Base-by-base conservation (phyloP, 53 echinoderm and acorn worm species). In the Hippasteria phrygiana region DNA sequence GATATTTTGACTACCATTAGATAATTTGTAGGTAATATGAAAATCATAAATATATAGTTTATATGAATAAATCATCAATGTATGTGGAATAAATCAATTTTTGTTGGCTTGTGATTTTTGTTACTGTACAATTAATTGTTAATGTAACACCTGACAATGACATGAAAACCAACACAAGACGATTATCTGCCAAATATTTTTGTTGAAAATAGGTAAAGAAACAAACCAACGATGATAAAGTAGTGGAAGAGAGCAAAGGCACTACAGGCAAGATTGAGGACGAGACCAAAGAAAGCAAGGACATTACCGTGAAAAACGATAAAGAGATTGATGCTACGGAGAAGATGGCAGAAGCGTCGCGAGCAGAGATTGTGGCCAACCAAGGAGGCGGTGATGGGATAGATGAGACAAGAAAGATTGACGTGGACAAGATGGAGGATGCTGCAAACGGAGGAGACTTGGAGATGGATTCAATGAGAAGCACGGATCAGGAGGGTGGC, bases 211-310 rank as follows among this genome's bases (percentile, higher is more conserved):
- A 75, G 75, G 46, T 48, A 50, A 75, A 75, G 75, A 31, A 27
- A 6, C 40, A 14, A 18, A 5, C 75, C 22, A 46, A 27, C 22
- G 75, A 28, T 29, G 28, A 26, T 27, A 46, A 75, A 37, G 6
- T 36, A 20, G 20, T 35, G 36, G 78, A 78, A 31, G 16, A 27
- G 16, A 64, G 31, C 40, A 64, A 81, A 43, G 64, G 18, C 13
- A 5, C 75, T 7, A 64, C 56, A 45, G 85, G 51, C 8, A 69
- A 50, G 5, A 62, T 28, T 78, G 87, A 78, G 78, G 71, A 54
- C 12, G 47, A 78, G 32, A 67, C 38, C 24, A 40, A 78, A 9
- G 79, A 72, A 40, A 87, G 73, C 43, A 91, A 77, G 69, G 91
- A 87, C 31, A 73, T 51, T 45, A 69, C 54, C 50, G 55, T n/a